Percentiles rank a stretch among this genome's conserved stretches.
phyloP scores from a whole-genome alignment of 2,113 vertebrate species.

The Brevimyrus niger region DNA sequence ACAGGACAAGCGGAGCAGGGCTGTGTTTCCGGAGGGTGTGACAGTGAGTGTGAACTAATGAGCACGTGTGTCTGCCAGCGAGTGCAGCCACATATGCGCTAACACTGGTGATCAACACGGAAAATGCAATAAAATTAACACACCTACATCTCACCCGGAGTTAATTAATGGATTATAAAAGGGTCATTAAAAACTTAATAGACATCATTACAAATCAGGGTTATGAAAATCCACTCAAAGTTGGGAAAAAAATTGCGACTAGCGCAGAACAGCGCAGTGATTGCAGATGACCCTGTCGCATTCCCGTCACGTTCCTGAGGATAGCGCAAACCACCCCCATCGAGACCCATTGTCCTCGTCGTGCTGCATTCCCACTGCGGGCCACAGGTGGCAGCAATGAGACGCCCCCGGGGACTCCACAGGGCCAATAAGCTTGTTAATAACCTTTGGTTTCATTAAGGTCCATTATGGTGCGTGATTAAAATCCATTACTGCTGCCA shows the following conservation, averaged over 20 bases:
- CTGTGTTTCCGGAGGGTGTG: neutral
- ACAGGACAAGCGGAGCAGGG: neutral
- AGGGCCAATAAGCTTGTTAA: constrained; percentile 31
- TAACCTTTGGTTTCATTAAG: constrained; percentile 33
- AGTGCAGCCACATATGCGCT: neutral
- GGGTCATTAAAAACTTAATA: neutral
- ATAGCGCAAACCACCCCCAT: neutral
- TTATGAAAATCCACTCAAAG: neutral
- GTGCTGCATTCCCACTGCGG: neutral
- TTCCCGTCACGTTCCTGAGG: neutral
- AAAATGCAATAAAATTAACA: neutral
- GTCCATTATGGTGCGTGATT: constrained; percentile 31
- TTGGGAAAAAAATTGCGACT: neutral
- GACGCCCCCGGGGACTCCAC: neutral
- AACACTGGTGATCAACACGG: neutral
- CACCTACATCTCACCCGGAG: neutral
- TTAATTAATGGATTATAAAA: neutral
- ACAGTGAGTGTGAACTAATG: neutral
- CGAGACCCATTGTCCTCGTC: neutral
- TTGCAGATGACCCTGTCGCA: neutral
- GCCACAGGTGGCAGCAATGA: neutral
- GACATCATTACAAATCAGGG: neutral
- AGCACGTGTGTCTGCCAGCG: neutral
- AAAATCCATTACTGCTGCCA: constrained; percentile 40
- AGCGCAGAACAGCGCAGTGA: neutral